Conservation (phyloP, 2,113 vertebrate species). For the Burhinus bistriatus region DNA sequence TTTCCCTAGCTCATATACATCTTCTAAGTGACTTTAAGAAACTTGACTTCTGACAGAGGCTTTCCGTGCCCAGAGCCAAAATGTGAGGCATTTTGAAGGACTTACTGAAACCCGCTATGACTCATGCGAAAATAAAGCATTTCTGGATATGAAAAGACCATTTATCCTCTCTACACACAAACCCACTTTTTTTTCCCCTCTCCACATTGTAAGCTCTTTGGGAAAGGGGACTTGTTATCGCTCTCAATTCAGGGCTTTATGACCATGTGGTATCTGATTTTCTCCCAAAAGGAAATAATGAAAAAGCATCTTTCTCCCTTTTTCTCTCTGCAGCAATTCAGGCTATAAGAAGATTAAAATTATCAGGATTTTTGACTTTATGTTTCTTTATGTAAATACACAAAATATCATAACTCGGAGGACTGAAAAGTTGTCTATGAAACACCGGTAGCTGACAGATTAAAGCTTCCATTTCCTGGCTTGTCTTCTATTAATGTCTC, state of each 20-base stretch:
- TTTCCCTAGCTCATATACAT: not conserved
- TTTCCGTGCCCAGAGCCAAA: not conserved
- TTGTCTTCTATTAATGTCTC: not conserved
- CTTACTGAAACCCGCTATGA: conserved; percentile 25
- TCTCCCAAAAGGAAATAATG: not conserved
- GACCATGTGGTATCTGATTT: conserved; percentile 12
- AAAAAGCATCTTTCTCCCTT: not conserved
- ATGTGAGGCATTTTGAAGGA: conserved; percentile 20
- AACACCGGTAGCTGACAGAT: not conserved
- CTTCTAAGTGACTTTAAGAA: not conserved
- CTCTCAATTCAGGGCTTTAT: conserved; percentile 23
- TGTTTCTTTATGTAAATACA: not conserved
- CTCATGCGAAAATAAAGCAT: conserved; percentile 51
- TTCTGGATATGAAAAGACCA: conserved; percentile 45
- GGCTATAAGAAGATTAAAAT: not conserved
- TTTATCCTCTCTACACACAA: conserved; percentile 25
- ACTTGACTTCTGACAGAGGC: not conserved
- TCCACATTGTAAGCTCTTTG: conserved; percentile 3
- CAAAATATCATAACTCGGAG: not conserved
- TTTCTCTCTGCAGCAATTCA: not conserved
- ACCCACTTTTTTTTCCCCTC: not conserved
- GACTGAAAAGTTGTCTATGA: not conserved
- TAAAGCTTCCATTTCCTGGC: not conserved
- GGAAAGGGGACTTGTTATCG: conserved; percentile 32
- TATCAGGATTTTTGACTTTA: not conserved